Conservation (phyloP, 2,888 invertebrate species). For the Erebia ligea region DNA sequence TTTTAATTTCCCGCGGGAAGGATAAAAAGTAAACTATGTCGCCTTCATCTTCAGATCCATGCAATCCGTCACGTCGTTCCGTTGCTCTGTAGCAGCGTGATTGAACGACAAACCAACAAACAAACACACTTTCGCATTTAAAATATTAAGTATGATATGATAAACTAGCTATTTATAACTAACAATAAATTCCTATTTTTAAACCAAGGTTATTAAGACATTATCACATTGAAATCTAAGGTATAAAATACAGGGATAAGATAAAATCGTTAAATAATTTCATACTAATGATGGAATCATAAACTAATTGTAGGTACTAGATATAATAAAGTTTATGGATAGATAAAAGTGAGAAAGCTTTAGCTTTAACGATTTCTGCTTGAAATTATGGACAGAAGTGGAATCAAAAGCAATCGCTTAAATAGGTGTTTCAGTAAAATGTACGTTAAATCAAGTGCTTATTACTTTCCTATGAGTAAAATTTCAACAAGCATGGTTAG, state of each 20-base stretch:
- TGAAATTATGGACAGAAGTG: neutral
- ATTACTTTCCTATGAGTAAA: conserved; percentile 13
- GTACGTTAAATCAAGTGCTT: neutral
- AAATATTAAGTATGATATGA: too few species aligned
- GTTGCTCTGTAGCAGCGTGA: too few species aligned
- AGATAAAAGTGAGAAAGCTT: too few species aligned
- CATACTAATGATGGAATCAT: too few species aligned
- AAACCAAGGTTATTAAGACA: neutral
- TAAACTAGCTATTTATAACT: neutral
- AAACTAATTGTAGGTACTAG: too few species aligned
- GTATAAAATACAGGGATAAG: neutral
- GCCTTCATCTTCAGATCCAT: too few species aligned
- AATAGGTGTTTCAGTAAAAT: too few species aligned
- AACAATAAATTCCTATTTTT: neutral
- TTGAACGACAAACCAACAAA: neutral
- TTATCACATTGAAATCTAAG: neutral
- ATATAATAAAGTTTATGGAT: too few species aligned
- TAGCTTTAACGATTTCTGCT: neutral
- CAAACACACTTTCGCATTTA: neutral
- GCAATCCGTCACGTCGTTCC: too few species aligned
- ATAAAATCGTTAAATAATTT: neutral
- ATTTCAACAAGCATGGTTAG: neutral
- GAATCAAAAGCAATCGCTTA: too few species aligned
- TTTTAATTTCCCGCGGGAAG: too few species aligned
- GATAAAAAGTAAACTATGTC: too few species aligned